Base-by-base conservation (phyloP, 1,140 invertebrate species). In the Nixonia krombeini region DNA sequence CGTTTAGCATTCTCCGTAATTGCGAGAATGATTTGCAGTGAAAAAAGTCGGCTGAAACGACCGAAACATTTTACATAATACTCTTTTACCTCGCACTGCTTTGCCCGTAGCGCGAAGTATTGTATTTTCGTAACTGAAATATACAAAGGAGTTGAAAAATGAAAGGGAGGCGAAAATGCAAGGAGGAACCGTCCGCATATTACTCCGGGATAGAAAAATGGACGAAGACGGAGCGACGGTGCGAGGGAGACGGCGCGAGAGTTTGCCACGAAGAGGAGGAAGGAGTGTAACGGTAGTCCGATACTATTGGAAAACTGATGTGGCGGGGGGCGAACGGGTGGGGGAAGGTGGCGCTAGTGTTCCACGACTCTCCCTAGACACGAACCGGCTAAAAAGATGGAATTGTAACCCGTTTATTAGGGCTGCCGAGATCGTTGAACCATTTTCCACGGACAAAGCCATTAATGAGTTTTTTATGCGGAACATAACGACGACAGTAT, bases 361-460 rank as follows among this genome's bases (percentile, higher is more conserved):
- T n/a, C n/a, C n/a, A n/a, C n/a, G n/a, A n/a, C n/a, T n/a, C n/a
- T n/a, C n/a, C n/a, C 47, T 28, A 37, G 67, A 61, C 59, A 47
- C 68, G 51, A 31, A 58, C 33, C 44, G 33, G 52, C 41, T 68
- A 73, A 71, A 73, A 74, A 74, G 70, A 75, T 72, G 72, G 74
- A 71, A 76, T 66, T 71, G 73, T 68, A 74, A 68, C 51, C 55
- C 45, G 45, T 64, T 55, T 62, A 67, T n/a, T 53, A 69, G 46
- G 49, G 62, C 50, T 75, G 49, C 57, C 41, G 70, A 73, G 52
- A 35, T 64, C 53, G 47, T 52, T 57, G 35, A 58, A 66, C 55
- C 44, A 44, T 66, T 66, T 52, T 55, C 63, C 55, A 66, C 58
- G 53, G 35, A 66, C 63, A 49, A 66, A 59, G 63, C 58, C 63